Base-by-base conservation (phyloP, 1,140 invertebrate species). In the Drosophila obscura region DNA sequence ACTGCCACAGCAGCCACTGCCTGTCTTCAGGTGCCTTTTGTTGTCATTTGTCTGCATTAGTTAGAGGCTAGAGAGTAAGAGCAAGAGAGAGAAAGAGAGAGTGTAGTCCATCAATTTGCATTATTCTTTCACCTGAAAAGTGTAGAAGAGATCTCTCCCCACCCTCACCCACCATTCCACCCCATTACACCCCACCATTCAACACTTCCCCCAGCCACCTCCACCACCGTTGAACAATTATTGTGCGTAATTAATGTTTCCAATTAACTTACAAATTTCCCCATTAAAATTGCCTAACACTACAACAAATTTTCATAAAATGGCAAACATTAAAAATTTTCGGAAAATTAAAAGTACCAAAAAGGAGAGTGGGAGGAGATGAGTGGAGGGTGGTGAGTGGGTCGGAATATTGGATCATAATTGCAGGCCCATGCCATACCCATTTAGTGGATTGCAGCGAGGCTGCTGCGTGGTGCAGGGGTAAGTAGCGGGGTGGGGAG, bases 31-130 rank as follows among this genome's bases (percentile, higher is more conserved):
- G 66, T 80, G 77, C 67, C 81, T 61, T 43, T 51, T 35, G 48
- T 51, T 88, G 82, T 87, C 82, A 87, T 87, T 87, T 87, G 83
- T 87, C 83, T 88, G 79, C 82, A 87, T 87, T 87, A 88, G 77
- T 26, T 22, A 9, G 24, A 11, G 2, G n/a, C 15, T n/a, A 1
- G 28, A 31, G 28, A n/a, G 51, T 13, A 5, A 24, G 7, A 26
- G 2, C 19, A 2, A 7, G 0, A 13, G 19, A 48, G 0, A 4
- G 8, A 28, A 24, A 53, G 11, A 48, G 24, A 26, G 15, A 35
- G 13, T 28, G 58, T 41, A 41, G 43, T 59, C 62, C 68, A 65
- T 76, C 74, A 87, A 85, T 87, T 85, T 85, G 83, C 67, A 71
- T 71, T 85, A 87, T 69, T 62, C 68, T 61, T 61, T 61, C 59